Evolutionary conservation across 2,888 invertebrate species (phyloP).

Genomic region (Euproctis similis): DNA sequence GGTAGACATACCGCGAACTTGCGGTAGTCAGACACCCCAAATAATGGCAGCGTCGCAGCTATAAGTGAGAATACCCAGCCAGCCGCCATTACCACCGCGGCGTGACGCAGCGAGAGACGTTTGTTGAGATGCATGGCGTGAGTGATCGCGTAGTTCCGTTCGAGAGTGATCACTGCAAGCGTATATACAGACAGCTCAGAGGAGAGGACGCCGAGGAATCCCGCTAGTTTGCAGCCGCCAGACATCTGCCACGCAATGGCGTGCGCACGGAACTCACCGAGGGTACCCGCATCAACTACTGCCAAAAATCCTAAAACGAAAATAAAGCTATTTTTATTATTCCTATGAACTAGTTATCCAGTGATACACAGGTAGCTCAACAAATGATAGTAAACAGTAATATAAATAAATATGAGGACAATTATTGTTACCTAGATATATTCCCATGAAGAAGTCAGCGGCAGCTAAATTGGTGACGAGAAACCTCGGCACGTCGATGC

Average conservation of each 20-base stretch:
- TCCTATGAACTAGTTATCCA: too few species aligned
- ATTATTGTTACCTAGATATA: conserved; percentile 82
- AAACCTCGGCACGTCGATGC: conserved; percentile 97
- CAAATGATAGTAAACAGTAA: too few species aligned
- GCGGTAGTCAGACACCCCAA: conserved; percentile 95
- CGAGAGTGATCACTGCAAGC: conserved; percentile 95
- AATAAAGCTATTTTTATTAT: too few species aligned
- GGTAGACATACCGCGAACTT: conserved; percentile 98
- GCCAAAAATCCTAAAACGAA: conserved; percentile 86
- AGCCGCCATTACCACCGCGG: conserved; percentile 91
- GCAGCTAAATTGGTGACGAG: conserved; percentile 97
- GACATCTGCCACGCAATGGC: conserved; percentile 99
- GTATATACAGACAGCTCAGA: conserved; percentile 97
- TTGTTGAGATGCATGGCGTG: conserved; percentile 98
- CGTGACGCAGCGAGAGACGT: conserved; percentile 91
- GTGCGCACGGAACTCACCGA: conserved; percentile 96
- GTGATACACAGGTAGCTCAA: too few species aligned
- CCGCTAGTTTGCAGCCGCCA: conserved; percentile 92
- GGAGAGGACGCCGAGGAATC: conserved; percentile 94
- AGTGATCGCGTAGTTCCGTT: conserved; percentile 97
- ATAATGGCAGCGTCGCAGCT: conserved; percentile 91
- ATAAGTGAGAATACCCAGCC: conserved; percentile 94
- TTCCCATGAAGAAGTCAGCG: conserved; percentile 98
- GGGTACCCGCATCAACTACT: conserved; percentile 95
- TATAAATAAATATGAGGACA: too few species aligned